Evolutionary conservation across 2,113 vertebrate genomes (phyloP), one percentile per base, ranked within the genome.

Genomic region (Pseudopipra pipra): DNA sequence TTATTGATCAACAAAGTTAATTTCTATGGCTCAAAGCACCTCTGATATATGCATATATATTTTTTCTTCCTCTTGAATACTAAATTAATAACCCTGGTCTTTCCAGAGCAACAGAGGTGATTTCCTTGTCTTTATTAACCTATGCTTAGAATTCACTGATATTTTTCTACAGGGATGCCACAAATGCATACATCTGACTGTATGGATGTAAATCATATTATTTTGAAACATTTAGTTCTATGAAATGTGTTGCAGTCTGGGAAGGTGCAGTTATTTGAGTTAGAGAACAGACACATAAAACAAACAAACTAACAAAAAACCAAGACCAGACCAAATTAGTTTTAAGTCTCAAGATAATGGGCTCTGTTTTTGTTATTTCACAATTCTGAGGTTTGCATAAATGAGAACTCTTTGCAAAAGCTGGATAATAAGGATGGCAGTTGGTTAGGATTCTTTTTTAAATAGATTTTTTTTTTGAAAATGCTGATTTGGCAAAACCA

Each of bases 341-440:
- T 71, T 67, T 37, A 82, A 72, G 5, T 33, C 23, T 73, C 16
- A 62, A 56, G 10, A 7, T 37, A 67, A 49, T 39, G 17, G 3
- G 0, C 0, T 83, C 6, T 31, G 25, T 73, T 76, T 90, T 51
- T 30, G 19, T 37, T 84, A 71, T 77, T 96, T 81, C 13, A 27
- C 14, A 54, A 54, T 78, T 86, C 59, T 84, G 68, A 81, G 43
- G 37, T 89, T 73, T 63, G 80, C 54, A 43, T 74, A 84, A 92
- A 93, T 37, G 22, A 91, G 49, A 80, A 27, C 5, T 71, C 22
- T 81, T 83, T 66, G 41, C 7, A 72, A 75, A 89, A 74, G n/a
- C 19, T 58, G 7, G 6, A 18, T 66, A 71, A 79, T 31, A 66
- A 74, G 14, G 43, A 54, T 55, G 8, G 30, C 7, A 66, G 6